Conservation (phyloP, 2,797 vertebrate species). For the Parauchenoglanis ngamensis region DNA sequence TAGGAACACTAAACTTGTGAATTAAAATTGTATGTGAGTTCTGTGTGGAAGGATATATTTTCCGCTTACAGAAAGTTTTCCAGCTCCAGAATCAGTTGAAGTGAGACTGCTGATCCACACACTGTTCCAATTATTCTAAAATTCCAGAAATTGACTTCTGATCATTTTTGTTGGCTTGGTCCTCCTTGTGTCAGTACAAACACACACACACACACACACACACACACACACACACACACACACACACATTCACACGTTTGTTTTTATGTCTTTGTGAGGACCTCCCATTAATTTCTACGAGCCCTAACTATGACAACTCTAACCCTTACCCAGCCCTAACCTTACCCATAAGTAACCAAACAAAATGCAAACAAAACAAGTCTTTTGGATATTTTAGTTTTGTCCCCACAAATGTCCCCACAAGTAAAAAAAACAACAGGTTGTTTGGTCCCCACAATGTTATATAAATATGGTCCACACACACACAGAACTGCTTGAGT, state of each 20-base stretch:
- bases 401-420: no score
- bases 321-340: no score
- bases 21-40: background rate
- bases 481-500: background rate
- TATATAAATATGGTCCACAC: background rate
- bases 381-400: no score
- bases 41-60: constrained; percentile 3
- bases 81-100: constrained; percentile 10
- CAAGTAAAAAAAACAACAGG: no score
- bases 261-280: no score
- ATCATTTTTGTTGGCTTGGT: constrained; percentile 25
- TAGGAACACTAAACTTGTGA: background rate
- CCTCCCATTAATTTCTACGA: no score
- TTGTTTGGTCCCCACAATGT: no score
- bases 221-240: constrained; percentile 1
- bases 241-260: background rate
- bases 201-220: constrained; percentile 11
- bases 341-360: no score
- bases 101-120: constrained; percentile 5
- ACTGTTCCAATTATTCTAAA: constrained; percentile 24
- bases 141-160: constrained; percentile 26
- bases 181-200: background rate
- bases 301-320: no score
- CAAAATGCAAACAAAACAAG: no score
- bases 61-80: constrained; percentile 15